Conservation (phyloP, 2,113 vertebrate species). For the Pontoporia blainvillei region DNA sequence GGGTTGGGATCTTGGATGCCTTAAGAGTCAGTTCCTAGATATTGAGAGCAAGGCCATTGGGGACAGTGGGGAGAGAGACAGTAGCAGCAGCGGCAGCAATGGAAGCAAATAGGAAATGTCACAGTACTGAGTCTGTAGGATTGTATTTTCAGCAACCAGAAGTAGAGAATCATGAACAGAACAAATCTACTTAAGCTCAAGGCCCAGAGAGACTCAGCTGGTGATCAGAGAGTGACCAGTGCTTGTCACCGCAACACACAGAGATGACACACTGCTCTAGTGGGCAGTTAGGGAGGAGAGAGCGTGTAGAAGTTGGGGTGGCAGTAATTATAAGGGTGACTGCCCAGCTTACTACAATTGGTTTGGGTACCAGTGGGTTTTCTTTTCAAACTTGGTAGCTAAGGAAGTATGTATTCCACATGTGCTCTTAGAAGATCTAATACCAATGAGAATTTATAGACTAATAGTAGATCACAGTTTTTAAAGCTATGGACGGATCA, state of each 20-base stretch:
- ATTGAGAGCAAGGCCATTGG: background rate
- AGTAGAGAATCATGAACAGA: background rate
- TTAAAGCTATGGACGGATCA: background rate
- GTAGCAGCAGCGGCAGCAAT: background rate
- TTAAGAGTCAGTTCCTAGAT: background rate
- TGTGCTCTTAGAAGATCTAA: background rate
- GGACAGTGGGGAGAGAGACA: background rate
- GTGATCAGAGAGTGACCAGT: background rate
- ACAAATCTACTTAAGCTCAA: background rate
- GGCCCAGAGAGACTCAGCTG: background rate
- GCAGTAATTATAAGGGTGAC: background rate
- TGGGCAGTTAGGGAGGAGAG: background rate
- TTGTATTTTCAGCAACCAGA: background rate
- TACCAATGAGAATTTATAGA: background rate
- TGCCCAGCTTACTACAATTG: background rate
- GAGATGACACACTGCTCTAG: background rate
- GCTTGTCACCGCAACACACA: fast-evolving
- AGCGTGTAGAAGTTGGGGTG: background rate
- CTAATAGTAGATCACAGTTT: background rate
- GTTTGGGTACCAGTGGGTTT: background rate
- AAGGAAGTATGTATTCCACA: background rate
- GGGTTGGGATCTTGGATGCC: background rate
- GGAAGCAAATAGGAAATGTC: background rate
- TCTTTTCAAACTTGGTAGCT: background rate
- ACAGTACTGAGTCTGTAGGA: background rate